Percentiles rank a stretch among this genome's conserved stretches.
Evolutionary conservation across 1,140 invertebrate genomes (phyloP).

Genomic region (Lineus longissimus): DNA sequence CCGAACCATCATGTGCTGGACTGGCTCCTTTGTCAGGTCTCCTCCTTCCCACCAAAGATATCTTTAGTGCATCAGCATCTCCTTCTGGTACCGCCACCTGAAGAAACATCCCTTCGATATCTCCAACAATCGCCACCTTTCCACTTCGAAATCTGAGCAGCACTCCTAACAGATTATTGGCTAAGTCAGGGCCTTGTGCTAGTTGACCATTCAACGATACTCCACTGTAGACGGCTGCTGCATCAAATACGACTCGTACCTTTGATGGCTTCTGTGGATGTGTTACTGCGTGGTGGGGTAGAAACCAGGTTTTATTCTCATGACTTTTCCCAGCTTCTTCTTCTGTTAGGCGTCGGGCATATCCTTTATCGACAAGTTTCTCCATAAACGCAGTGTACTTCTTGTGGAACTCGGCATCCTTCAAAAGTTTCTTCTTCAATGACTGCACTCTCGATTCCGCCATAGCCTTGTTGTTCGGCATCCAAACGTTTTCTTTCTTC

Average conservation of each 20-base stretch:
- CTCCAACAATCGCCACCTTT: slow-evolving; percentile 9
- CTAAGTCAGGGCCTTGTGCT: slow-evolving; percentile 10
- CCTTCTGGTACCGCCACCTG: slow-evolving; percentile 15
- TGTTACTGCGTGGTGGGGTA: slow-evolving; percentile 11
- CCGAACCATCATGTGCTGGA: slow-evolving; percentile 13
- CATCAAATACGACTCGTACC: neutral
- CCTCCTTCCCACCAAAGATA: slow-evolving; percentile 15
- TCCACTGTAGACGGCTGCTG: slow-evolving; percentile 4
- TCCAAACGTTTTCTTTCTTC: neutral
- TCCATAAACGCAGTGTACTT: neutral
- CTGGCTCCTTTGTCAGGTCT: slow-evolving; percentile 2
- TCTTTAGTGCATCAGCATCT: slow-evolving; percentile 12
- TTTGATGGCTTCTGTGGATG: neutral
- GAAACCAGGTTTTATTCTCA: slow-evolving; percentile 1
- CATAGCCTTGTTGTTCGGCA: neutral
- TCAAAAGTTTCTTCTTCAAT: neutral
- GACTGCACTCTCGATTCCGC: neutral
- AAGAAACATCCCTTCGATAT: slow-evolving; percentile 23
- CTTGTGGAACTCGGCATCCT: neutral
- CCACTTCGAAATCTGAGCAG: slow-evolving; percentile 18
- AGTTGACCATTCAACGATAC: slow-evolving; percentile 14
- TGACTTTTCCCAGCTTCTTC: neutral
- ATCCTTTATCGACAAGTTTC: neutral
- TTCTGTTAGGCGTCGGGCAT: slow-evolving; percentile 2
- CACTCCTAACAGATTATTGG: slow-evolving; percentile 2